phyloP scores from a whole-genome alignment of 2,797 vertebrate species.

The Chiloscyllium punctatum region DNA sequence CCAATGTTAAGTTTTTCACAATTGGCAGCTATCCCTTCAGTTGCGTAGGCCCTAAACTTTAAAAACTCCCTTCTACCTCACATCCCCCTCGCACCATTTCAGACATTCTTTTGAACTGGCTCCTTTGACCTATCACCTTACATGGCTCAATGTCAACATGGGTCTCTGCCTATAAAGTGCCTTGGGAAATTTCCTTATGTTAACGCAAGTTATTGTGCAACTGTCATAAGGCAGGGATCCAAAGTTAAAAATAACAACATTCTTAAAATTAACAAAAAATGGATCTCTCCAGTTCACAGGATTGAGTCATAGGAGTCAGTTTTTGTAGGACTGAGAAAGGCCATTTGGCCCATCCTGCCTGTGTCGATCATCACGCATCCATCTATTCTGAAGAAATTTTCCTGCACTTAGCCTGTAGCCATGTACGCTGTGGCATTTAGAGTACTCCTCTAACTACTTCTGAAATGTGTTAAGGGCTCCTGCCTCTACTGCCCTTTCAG shows the following conservation, averaged over 20 bases:
- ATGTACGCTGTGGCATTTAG: too few species aligned
- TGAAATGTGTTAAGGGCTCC: too few species aligned
- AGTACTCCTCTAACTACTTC: too few species aligned
- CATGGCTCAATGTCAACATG: background rate
- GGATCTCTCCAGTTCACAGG: background rate
- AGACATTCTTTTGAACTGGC: background rate
- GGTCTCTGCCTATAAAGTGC: background rate
- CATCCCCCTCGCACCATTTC: background rate
- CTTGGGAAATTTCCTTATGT: background rate
- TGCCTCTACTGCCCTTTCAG: too few species aligned
- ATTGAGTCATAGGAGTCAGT: background rate
- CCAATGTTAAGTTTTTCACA: background rate
- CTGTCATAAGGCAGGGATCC: background rate
- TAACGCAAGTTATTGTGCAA: background rate
- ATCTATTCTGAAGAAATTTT: too few species aligned
- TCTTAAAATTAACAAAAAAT: background rate
- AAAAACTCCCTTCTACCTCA: background rate
- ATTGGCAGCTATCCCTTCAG: background rate
- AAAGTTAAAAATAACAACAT: background rate
- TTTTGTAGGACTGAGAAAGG: too few species aligned
- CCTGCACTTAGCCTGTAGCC: too few species aligned
- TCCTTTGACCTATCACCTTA: background rate
- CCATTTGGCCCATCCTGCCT: too few species aligned
- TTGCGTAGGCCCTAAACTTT: background rate
- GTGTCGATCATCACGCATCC: too few species aligned